Conservation (phyloP, 2,797 vertebrate species). For the Anolis apletophallus region DNA sequence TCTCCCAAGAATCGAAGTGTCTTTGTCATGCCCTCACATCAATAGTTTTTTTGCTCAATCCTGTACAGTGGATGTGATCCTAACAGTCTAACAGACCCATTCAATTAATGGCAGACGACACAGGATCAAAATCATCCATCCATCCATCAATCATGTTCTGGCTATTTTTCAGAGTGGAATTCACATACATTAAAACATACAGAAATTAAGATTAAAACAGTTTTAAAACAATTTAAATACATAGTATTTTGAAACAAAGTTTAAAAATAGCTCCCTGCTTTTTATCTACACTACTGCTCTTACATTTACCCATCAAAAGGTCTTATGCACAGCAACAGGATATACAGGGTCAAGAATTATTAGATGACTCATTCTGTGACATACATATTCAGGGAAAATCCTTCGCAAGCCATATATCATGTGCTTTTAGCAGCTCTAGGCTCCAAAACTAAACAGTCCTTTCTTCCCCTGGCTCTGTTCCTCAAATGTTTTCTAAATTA, state of each 20-base stretch:
- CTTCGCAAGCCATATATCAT: not conserved
- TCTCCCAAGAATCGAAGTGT: no score
- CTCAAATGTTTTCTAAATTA: no score
- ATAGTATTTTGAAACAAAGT: no score
- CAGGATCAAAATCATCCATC: not conserved
- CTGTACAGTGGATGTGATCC: not conserved
- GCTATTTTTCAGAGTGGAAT: no score
- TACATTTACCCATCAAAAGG: not conserved
- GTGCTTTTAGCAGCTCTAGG: not conserved
- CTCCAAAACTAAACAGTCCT: not conserved
- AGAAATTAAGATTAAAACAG: no score
- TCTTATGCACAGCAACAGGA: not conserved
- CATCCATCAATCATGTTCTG: no score
- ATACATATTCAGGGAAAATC: not conserved
- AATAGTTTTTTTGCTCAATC: not conserved
- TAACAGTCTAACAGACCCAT: no score
- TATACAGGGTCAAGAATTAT: not conserved
- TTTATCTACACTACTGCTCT: not conserved
- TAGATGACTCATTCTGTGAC: not conserved
- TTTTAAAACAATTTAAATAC: no score
- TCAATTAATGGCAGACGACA: not conserved
- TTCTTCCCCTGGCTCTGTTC: not conserved
- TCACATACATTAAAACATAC: no score
- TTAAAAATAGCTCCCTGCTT: not conserved
- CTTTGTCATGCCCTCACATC: not conserved